Evolutionary conservation across 2,113 vertebrate genomes (phyloP).

Genomic region (Tetraodon nigroviridis): DNA sequence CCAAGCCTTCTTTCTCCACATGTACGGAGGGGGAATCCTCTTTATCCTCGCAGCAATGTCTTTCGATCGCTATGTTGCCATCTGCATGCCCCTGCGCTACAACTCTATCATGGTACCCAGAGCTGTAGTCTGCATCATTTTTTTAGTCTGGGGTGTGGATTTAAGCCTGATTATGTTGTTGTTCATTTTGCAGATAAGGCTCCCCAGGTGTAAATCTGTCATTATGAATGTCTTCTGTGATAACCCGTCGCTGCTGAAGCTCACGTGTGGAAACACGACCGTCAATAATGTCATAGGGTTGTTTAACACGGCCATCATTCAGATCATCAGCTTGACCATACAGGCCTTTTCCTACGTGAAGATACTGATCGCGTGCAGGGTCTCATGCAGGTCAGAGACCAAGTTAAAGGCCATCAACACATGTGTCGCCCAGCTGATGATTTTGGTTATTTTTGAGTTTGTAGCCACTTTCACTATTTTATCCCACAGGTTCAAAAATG

Average conservation of each 20-base stretch:
- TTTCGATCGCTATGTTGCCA: slow-evolving; percentile 74
- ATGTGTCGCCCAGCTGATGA: slow-evolving; percentile 63
- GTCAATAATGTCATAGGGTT: slow-evolving; percentile 67
- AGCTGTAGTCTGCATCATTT: slow-evolving; percentile 44
- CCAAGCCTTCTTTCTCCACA: slow-evolving; percentile 71
- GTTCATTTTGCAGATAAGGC: slow-evolving; percentile 60
- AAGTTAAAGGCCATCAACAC: slow-evolving; percentile 71
- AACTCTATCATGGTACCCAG: slow-evolving; percentile 62
- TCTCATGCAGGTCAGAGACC: slow-evolving; percentile 38
- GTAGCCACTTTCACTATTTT: slow-evolving; percentile 67
- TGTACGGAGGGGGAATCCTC: slow-evolving; percentile 68
- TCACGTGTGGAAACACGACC: slow-evolving; percentile 60
- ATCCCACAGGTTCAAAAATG: slow-evolving; percentile 65
- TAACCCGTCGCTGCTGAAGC: slow-evolving; percentile 70
- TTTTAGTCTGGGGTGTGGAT: slow-evolving; percentile 65
- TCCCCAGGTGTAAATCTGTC: slow-evolving; percentile 56
- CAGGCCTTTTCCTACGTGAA: slow-evolving; percentile 67
- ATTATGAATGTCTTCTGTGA: slow-evolving; percentile 71
- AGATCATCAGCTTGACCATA: slow-evolving; percentile 59
- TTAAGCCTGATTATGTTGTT: slow-evolving; percentile 53
- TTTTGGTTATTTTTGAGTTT: slow-evolving; percentile 68
- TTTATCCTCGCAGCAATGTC: slow-evolving; percentile 75
- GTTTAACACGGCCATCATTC: slow-evolving; percentile 64
- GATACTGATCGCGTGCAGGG: slow-evolving; percentile 67
- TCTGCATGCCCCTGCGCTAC: slow-evolving; percentile 71